phyloP scores from a whole-genome alignment of 2,797 vertebrate genomes.

The Pangasius sanitwongsei region DNA sequence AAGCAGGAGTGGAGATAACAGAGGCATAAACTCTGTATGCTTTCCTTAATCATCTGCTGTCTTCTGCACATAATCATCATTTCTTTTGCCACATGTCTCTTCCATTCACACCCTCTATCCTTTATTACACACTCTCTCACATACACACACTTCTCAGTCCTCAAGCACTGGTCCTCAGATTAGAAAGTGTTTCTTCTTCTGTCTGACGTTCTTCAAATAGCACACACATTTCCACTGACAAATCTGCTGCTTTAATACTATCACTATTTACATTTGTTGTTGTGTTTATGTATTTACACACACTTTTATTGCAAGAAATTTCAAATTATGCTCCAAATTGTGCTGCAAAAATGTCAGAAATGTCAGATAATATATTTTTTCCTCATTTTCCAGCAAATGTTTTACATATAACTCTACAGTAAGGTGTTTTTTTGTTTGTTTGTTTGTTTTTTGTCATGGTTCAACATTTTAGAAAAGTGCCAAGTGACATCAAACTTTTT shows the following conservation, averaged over 20 bases:
- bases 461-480: background rate
- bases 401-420: background rate
- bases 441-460: background rate
- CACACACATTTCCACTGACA: background rate
- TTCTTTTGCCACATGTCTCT: background rate
- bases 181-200: conserved; percentile 53
- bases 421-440: too few species aligned
- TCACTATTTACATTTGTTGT: background rate
- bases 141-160: conserved; percentile 58
- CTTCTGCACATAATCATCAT: conserved; percentile 23
- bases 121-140: background rate
- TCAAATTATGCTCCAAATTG: background rate
- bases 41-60: conserved; percentile 34
- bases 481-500: background rate
- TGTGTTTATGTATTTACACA: background rate
- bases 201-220: conserved; percentile 37
- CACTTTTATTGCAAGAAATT: background rate
- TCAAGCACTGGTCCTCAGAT: conserved; percentile 44
- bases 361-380: background rate
- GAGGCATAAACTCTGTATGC: conserved; percentile 11
- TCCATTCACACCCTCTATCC: conserved; percentile 9
- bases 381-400: background rate
- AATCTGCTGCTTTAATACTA: background rate
- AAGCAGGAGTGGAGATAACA: conserved; percentile 26
- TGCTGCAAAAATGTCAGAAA: background rate